Percentiles rank a stretch among this genome's conserved stretches.
Conservation (phyloP, 2,113 vertebrate species). For the Cololabis saira region DNA sequence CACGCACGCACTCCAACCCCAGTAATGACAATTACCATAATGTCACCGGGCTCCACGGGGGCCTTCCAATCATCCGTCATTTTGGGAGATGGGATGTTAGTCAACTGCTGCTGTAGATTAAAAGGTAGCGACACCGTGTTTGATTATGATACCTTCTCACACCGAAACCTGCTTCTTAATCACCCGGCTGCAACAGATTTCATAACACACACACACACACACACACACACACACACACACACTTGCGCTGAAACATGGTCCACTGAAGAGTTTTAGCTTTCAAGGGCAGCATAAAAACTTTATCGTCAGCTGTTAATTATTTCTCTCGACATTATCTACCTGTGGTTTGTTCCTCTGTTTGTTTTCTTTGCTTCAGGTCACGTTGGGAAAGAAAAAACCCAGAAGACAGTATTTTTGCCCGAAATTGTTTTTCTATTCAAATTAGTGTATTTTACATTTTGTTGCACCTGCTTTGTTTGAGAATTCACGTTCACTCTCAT, state of each 20-base stretch:
- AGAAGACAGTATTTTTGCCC: too few relatives aligned
- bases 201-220: neutral
- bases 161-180: constrained; percentile 32
- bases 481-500: too few relatives aligned
- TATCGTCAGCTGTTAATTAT: neutral
- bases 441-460: too few relatives aligned
- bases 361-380: neutral
- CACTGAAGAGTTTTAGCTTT: neutral
- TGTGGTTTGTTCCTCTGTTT: neutral
- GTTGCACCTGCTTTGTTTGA: too few relatives aligned
- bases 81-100: constrained; percentile 61
- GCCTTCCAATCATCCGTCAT: constrained; percentile 74
- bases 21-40: constrained; percentile 87
- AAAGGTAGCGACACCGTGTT: constrained; percentile 45
- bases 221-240: neutral
- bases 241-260: neutral
- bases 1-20: constrained; percentile 81
- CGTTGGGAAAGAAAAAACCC: neutral
- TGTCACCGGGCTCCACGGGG: constrained; percentile 75
- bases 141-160: constrained; percentile 29
- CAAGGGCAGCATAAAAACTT: neutral
- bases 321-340: neutral
- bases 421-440: too few relatives aligned
- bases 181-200: constrained; percentile 1
- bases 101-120: constrained; percentile 55